Conservation (phyloP, 2,888 invertebrate species). For the Catocala sponsa region DNA sequence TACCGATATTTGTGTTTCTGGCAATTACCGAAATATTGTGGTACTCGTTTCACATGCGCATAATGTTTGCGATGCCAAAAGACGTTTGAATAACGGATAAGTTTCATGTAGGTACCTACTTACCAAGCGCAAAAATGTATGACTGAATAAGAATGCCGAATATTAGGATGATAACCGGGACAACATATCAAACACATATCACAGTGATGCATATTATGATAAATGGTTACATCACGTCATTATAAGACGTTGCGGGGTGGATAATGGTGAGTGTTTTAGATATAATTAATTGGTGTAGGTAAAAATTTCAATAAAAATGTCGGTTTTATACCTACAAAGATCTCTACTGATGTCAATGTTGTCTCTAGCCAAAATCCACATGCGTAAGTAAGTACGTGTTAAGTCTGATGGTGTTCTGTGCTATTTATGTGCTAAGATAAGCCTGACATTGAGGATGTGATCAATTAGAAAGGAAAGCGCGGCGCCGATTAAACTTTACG, state of each 20-base stretch:
- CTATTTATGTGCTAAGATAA: conserved; percentile 28
- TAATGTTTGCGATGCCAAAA: conserved; percentile 19
- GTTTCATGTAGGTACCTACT: conserved; percentile 25
- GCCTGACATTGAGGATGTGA: conserved; percentile 40
- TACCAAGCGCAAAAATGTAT: not conserved
- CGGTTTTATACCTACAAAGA: not conserved
- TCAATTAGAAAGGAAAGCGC: conserved; percentile 61
- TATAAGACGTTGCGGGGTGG: too few species aligned
- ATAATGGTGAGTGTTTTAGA: too few species aligned
- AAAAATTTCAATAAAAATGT: too few species aligned
- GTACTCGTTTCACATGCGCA: conserved; percentile 31
- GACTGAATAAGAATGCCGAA: too few species aligned
- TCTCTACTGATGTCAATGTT: not conserved
- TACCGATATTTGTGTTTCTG: not conserved
- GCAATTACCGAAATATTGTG: not conserved
- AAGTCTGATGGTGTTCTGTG: conserved; percentile 24
- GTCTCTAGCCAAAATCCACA: not conserved
- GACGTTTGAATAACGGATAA: conserved; percentile 36
- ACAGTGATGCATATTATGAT: too few species aligned
- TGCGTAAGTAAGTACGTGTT: conserved; percentile 2
- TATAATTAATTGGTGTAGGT: too few species aligned
- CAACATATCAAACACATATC: not conserved
- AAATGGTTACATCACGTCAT: too few species aligned
- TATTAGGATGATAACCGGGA: not conserved
- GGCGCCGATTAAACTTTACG: conserved; percentile 43